Percentiles rank a stretch among this genome's conserved stretches.
Conservation (phyloP, 53 echinoderm and acorn worm species). For the Actinopyga echinites region DNA sequence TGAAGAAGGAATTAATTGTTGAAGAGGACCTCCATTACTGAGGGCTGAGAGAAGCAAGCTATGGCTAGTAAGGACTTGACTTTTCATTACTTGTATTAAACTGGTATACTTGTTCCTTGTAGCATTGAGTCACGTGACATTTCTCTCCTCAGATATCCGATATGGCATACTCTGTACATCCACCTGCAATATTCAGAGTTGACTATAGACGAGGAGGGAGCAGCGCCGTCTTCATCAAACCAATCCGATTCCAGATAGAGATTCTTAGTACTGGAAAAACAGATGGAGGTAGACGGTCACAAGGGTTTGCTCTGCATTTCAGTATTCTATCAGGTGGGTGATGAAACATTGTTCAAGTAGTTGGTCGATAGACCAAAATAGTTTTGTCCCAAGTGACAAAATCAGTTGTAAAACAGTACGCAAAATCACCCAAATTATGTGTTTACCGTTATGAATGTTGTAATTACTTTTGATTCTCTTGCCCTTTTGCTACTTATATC, state of each 20-base stretch:
- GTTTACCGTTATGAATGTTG: too few relatives aligned
- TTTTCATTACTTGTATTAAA: too few relatives aligned
- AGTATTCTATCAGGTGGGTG: constrained; percentile 83
- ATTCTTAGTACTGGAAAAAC: constrained; percentile 71
- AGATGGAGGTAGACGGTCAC: constrained; percentile 68
- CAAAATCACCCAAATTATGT: too few relatives aligned
- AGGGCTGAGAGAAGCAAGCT: too few relatives aligned
- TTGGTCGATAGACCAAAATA: not conserved
- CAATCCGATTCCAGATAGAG: constrained; percentile 95
- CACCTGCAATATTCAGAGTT: constrained; percentile 81
- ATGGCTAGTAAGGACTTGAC: too few relatives aligned
- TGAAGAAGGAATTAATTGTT: too few relatives aligned
- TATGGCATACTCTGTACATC: constrained; percentile 89
- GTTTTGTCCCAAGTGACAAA: not conserved
- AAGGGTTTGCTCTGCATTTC: constrained; percentile 82
- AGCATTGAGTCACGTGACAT: too few relatives aligned
- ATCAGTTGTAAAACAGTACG: too few relatives aligned
- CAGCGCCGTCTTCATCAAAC: constrained; percentile 92
- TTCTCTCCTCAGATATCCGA: constrained; percentile 69
- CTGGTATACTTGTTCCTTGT: too few relatives aligned
- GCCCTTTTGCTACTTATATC: too few relatives aligned
- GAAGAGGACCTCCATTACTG: too few relatives aligned
- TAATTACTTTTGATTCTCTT: too few relatives aligned
- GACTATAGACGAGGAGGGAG: constrained; percentile 87
- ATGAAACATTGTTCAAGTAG: not conserved